Percentiles rank a stretch among this genome's conserved stretches.
phyloP scores from a whole-genome alignment of 2,888 invertebrate genomes.

The Drosophila multiciliata region DNA sequence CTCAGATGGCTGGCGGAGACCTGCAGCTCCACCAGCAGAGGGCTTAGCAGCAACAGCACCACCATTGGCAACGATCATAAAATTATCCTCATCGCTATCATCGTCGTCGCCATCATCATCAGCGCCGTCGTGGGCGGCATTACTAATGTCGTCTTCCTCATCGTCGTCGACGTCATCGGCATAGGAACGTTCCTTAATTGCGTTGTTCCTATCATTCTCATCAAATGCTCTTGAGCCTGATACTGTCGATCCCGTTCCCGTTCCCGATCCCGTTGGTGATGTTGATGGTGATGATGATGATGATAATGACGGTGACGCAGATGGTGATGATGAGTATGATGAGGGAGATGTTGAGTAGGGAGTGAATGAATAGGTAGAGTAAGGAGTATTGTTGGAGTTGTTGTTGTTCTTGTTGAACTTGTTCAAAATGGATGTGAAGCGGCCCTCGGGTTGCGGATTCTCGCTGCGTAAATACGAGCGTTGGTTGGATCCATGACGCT shows the following conservation, averaged over 20 bases:
- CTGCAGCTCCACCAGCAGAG: not conserved
- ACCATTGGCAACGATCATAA: constrained; percentile 29
- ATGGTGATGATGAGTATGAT: too few relatives aligned
- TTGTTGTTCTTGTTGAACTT: constrained; percentile 58
- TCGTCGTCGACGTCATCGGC: constrained; percentile 44
- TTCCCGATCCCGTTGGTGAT: not conserved
- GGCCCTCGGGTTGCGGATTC: constrained; percentile 56
- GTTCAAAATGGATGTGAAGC: constrained; percentile 61
- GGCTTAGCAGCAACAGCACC: constrained; percentile 32
- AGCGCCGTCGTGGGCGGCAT: not conserved
- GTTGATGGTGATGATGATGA: not conserved
- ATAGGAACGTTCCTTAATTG: constrained; percentile 17
- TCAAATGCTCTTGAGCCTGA: not conserved
- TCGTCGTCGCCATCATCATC: constrained; percentile 28
- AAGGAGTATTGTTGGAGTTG: not conserved
- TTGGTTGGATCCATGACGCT: constrained; percentile 35
- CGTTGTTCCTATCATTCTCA: not conserved
- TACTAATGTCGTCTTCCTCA: constrained; percentile 34
- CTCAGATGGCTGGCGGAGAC: constrained; percentile 49
- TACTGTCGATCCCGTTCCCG: too few relatives aligned
- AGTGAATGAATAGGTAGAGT: too few relatives aligned
- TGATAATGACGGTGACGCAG: not conserved
- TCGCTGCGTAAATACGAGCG: constrained; percentile 51
- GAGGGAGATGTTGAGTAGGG: too few relatives aligned
- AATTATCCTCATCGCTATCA: constrained; percentile 32